These are phyloP conservation scores for Cynopterus sphinx DNA, from an alignment of 2,797 vertebrate genomes.

Conservation along the genomic window DNA sequence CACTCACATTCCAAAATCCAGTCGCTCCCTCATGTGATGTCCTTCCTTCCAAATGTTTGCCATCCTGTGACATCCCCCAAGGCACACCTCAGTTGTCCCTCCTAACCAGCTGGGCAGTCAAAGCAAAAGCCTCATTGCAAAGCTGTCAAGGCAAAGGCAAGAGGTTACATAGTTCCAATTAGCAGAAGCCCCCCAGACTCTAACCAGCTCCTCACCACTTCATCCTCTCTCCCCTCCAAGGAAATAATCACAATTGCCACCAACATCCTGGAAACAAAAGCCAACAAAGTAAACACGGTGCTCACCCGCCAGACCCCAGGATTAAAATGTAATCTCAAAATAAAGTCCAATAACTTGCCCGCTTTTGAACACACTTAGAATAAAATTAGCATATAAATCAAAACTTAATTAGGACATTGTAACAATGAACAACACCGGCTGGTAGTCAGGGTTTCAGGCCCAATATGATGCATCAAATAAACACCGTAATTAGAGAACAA, in stretches of 20 bases:
- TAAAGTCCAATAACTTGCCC: constrained; percentile 80
- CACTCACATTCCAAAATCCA: constrained; percentile 33
- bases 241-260: constrained; percentile 71
- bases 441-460: constrained; percentile 65
- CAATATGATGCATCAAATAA: constrained; percentile 73
- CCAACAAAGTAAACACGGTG: constrained; percentile 62
- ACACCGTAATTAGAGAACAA: constrained; percentile 82
- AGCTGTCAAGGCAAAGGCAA: constrained; percentile 66
- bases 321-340: constrained; percentile 81
- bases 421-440: constrained; percentile 72
- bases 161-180: constrained; percentile 77
- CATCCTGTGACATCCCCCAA: constrained; percentile 25
- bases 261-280: constrained; percentile 74
- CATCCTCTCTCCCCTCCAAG: constrained; percentile 73
- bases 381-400: constrained; percentile 84
- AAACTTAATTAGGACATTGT: constrained; percentile 79
- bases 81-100: constrained; percentile 30
- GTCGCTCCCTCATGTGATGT: background rate
- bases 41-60: constrained; percentile 39
- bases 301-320: constrained; percentile 63
- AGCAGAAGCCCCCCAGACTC: constrained; percentile 52
- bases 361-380: constrained; percentile 77
- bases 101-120: constrained; percentile 60
- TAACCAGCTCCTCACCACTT: constrained; percentile 50
- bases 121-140: constrained; percentile 24